Evolutionary conservation across 2,888 invertebrate genomes (phyloP).

Genomic region (Aquatica leii): DNA sequence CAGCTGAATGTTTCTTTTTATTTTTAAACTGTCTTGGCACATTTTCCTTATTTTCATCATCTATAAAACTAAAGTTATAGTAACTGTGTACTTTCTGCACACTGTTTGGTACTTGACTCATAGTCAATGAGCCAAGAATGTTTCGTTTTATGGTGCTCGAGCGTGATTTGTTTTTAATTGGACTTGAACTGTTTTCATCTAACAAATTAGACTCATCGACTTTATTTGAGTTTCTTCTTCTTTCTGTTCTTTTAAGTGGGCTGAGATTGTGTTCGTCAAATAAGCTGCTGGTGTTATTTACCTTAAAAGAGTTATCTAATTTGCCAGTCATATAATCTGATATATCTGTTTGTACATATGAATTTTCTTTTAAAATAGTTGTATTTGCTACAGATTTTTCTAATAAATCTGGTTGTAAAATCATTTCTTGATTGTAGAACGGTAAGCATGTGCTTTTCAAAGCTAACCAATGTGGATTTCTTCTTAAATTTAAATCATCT

Average conservation of each 20-base stretch:
- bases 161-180: not conserved
- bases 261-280: slow-evolving; percentile 41
- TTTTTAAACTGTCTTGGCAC: not conserved
- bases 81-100: not conserved
- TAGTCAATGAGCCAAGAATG: too few relatives aligned
- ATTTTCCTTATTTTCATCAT: slow-evolving; percentile 1
- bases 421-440: slow-evolving; percentile 43
- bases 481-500: slow-evolving; percentile 27
- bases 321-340: slow-evolving; percentile 24
- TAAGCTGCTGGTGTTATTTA: slow-evolving; percentile 25
- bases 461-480: slow-evolving; percentile 44
- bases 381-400: slow-evolving; percentile 29
- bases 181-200: not conserved
- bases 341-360: slow-evolving; percentile 35
- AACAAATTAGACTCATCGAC: not conserved
- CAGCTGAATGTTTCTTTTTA: slow-evolving; percentile 1
- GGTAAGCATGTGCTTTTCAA: slow-evolving; percentile 42
- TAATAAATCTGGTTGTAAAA: slow-evolving; percentile 43
- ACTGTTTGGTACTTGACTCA: not conserved
- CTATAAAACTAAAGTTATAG: not conserved
- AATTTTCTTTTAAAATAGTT: slow-evolving; percentile 8
- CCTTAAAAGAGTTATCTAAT: slow-evolving; percentile 1
- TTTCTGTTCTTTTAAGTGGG: slow-evolving; percentile 32
- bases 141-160: too few relatives aligned
- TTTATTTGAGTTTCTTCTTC: not conserved